Percentiles rank a stretch among this genome's conserved stretches.
Evolutionary conservation across 2,888 invertebrate genomes (phyloP).

Genomic region (Pyrgus malvae): DNA sequence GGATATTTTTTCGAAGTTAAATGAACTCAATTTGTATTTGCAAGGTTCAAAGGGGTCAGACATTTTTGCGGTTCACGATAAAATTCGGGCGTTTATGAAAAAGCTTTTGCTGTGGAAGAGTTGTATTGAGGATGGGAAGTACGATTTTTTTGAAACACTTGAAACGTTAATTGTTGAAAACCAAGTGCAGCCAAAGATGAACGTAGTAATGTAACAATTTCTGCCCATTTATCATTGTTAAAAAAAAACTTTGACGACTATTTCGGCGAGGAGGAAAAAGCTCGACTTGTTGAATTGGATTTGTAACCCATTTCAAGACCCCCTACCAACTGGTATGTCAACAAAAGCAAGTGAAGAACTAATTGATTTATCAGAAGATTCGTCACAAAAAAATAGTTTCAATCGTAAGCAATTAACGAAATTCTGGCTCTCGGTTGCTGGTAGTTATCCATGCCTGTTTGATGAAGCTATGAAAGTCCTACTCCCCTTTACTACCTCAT

Average conservation of each 20-base stretch:
- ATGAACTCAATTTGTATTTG: too few species aligned
- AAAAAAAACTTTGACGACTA: background rate
- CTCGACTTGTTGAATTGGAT: background rate
- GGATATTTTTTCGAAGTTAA: too few species aligned
- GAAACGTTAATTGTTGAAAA: too few species aligned
- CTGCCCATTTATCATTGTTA: background rate
- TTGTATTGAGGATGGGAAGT: too few species aligned
- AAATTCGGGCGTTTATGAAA: too few species aligned
- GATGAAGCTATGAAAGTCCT: constrained; percentile 20
- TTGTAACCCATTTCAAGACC: background rate
- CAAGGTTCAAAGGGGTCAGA: too few species aligned
- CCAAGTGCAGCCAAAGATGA: background rate
- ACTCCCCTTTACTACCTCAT: too few species aligned
- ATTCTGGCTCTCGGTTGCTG: too few species aligned
- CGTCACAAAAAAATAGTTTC: constrained; percentile 16
- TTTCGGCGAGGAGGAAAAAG: background rate
- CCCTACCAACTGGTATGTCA: background rate
- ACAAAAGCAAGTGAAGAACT: constrained; percentile 14
- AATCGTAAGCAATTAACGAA: constrained; percentile 22
- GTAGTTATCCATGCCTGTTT: constrained; percentile 20
- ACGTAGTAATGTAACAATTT: background rate
- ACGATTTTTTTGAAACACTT: too few species aligned
- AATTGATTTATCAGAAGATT: too few species aligned
- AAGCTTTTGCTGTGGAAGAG: too few species aligned
- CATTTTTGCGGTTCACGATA: too few species aligned